These are phyloP conservation scores for Noctua pronuba DNA, from an alignment of 2,888 invertebrate species.

Conservation along the genomic window DNA sequence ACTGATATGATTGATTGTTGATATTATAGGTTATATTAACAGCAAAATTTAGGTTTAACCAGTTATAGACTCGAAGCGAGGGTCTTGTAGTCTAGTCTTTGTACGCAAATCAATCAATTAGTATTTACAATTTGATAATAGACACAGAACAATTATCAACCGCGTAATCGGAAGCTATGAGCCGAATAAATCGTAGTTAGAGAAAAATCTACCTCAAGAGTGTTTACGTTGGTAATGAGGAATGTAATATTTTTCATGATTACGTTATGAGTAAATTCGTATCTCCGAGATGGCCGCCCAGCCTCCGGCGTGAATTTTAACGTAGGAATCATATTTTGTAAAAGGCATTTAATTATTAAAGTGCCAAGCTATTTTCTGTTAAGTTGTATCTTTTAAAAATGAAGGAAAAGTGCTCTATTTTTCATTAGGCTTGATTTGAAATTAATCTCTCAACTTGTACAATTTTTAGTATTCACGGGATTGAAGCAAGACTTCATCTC, in stretches of 20 bases:
- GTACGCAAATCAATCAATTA: background rate
- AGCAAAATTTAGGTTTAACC: background rate
- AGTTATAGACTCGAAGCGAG: background rate
- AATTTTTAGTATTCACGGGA: background rate
- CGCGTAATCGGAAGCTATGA: background rate
- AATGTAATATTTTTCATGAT: slow-evolving; percentile 61
- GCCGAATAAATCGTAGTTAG: background rate
- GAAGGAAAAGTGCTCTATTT: background rate
- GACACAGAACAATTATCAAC: background rate
- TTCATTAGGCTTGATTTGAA: background rate
- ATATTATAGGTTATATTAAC: background rate
- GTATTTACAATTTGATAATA: slow-evolving; percentile 6
- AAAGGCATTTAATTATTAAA: slow-evolving; percentile 42
- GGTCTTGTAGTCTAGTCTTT: background rate
- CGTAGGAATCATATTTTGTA: slow-evolving; percentile 30
- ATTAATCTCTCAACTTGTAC: background rate
- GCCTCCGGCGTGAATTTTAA: slow-evolving; percentile 28
- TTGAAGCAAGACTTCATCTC: background rate
- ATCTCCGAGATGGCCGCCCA: slow-evolving; percentile 30
- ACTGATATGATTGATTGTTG: background rate
- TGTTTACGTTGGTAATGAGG: slow-evolving; percentile 56
- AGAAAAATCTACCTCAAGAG: slow-evolving; percentile 30
- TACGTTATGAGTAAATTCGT: slow-evolving; percentile 47
- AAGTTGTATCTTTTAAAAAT: background rate
- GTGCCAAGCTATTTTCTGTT: slow-evolving; percentile 10